Percentiles rank a stretch among this genome's conserved stretches.
Evolutionary conservation across 2,888 invertebrate genomes (phyloP).

Genomic region (Ormyrus labotus): DNA sequence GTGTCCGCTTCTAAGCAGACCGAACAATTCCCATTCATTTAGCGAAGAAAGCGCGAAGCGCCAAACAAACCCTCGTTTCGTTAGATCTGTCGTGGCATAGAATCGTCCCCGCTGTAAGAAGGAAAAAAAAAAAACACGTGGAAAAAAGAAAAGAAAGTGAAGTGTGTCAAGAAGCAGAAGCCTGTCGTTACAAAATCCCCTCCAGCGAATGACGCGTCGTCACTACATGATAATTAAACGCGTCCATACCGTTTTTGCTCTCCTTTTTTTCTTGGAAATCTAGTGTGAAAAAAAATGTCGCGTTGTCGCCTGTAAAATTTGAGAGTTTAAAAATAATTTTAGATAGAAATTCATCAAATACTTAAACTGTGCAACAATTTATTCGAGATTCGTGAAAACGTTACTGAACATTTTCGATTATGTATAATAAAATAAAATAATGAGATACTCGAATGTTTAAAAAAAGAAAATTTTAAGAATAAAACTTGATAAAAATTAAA

Average conservation of each 20-base stretch:
- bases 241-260: background rate
- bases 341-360: too few relatives aligned
- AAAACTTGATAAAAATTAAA: too few relatives aligned
- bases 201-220: background rate
- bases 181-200: constrained; percentile 22
- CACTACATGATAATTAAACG: constrained; percentile 28
- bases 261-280: background rate
- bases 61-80: constrained; percentile 6
- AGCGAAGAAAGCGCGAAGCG: background rate
- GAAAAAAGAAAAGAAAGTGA: constrained; percentile 11
- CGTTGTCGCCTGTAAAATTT: too few relatives aligned
- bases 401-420: too few relatives aligned
- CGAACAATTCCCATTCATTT: background rate
- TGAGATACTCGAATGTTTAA: too few relatives aligned
- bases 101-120: constrained; percentile 13
- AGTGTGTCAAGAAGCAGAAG: constrained; percentile 19
- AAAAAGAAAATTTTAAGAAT: too few relatives aligned
- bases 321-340: too few relatives aligned
- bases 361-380: too few relatives aligned
- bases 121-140: background rate
- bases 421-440: too few relatives aligned
- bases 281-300: background rate
- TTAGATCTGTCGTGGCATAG: constrained; percentile 2
- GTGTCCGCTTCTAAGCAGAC: background rate
- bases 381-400: too few relatives aligned